These are phyloP conservation scores for Drosophila ficusphila DNA, from an alignment of 1,140 invertebrate genomes.

Conservation along the genomic window DNA sequence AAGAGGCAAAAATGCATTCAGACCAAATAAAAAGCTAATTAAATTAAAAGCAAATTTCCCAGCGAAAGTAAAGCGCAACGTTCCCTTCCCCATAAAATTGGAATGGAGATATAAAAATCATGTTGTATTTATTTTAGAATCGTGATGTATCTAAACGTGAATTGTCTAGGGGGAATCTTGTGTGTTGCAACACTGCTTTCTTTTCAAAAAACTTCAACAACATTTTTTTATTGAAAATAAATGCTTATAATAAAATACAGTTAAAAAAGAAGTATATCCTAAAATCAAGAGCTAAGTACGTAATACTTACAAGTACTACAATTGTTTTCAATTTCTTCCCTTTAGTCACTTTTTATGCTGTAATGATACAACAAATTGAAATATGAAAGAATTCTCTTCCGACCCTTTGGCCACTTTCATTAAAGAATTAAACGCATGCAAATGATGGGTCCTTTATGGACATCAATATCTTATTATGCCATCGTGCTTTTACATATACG, in stretches of 20 bases:
- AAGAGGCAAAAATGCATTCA: constrained; percentile 32
- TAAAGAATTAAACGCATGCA: constrained; percentile 15
- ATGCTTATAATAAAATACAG: too few relatives aligned
- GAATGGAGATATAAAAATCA: background rate
- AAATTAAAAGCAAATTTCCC: constrained; percentile 36
- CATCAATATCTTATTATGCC: constrained; percentile 40
- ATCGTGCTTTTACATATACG: constrained; percentile 8
- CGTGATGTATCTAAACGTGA: background rate
- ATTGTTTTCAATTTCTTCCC: too few relatives aligned
- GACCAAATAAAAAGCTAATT: constrained; percentile 47
- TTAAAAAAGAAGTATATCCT: too few relatives aligned
- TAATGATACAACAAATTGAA: background rate
- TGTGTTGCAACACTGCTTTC: too few relatives aligned
- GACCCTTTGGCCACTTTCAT: background rate
- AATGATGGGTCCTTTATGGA: constrained; percentile 12
- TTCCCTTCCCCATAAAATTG: background rate
- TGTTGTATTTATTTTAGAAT: constrained; percentile 9
- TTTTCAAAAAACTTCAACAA: too few relatives aligned
- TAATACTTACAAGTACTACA: too few relatives aligned
- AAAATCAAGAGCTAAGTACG: too few relatives aligned
- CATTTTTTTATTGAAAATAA: too few relatives aligned
- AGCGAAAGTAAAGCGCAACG: constrained; percentile 22
- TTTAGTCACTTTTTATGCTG: background rate
- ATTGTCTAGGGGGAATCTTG: too few relatives aligned
- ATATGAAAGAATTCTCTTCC: background rate